Conservation (phyloP, 2,888 invertebrate species). For the Thymelicus lineola region DNA sequence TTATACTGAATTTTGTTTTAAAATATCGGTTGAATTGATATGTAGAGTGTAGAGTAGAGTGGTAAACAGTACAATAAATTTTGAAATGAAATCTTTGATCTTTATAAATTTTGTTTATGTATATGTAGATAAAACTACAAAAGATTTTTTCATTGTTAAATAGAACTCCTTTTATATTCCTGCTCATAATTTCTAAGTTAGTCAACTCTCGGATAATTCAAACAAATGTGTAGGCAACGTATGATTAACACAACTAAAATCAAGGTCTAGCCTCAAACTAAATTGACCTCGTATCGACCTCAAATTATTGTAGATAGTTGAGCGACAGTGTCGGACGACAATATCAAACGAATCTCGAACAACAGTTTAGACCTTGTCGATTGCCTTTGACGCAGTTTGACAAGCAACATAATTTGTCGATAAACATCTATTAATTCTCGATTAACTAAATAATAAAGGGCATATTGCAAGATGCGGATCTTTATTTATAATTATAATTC, state of each 20-base stretch:
- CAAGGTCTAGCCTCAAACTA: neutral
- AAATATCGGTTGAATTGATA: too few species aligned
- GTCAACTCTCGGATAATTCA: neutral
- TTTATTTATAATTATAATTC: neutral
- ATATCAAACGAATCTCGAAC: constrained; percentile 7
- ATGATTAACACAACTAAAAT: constrained; percentile 2
- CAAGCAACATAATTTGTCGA: neutral
- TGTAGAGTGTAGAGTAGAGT: too few species aligned
- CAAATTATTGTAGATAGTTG: constrained; percentile 4
- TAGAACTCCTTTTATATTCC: neutral
- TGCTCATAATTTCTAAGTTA: neutral
- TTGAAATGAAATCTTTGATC: too few species aligned
- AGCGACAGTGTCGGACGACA: constrained; percentile 7
- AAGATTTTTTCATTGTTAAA: too few species aligned
- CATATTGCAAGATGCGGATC: neutral
- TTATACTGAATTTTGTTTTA: too few species aligned
- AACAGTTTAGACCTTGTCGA: constrained; percentile 10
- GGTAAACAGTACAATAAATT: too few species aligned
- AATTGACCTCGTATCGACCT: constrained; percentile 6
- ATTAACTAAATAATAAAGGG: neutral
- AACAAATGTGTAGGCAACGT: neutral
- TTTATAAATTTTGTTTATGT: too few species aligned
- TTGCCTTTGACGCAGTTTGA: neutral
- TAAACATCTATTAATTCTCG: neutral
- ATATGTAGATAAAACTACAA: too few species aligned